Evolutionary conservation across 2,113 vertebrate genomes (phyloP).

Genomic region (Noturus placidus): DNA sequence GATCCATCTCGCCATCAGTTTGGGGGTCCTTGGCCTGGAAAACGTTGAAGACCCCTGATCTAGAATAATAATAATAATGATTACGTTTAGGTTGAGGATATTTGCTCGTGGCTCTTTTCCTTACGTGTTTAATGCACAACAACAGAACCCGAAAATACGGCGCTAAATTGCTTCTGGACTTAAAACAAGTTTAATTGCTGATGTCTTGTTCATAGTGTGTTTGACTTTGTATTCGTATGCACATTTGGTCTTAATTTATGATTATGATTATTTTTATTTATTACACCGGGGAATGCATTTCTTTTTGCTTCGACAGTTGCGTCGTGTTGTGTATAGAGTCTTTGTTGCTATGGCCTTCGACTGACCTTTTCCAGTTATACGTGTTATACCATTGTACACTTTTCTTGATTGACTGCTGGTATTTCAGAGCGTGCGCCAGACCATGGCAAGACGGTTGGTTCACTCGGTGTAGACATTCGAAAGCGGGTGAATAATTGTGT

Average conservation of each 20-base stretch:
- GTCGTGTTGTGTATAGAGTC: not conserved
- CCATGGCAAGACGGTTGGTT: not conserved
- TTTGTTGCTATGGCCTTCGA: not conserved
- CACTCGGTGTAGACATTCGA: not conserved
- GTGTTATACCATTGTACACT: not conserved
- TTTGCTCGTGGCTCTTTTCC: not conserved
- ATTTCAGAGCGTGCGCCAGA: not conserved
- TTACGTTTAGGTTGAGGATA: not conserved
- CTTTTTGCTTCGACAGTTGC: not conserved
- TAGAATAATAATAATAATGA: not conserved
- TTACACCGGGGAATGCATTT: not conserved
- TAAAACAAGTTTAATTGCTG: not conserved
- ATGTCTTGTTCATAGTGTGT: not conserved
- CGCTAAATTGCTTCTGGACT: not conserved
- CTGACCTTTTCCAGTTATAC: not conserved
- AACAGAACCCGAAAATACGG: not conserved
- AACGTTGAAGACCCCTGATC: no score
- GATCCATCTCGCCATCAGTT: no score
- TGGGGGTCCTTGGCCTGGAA: no score
- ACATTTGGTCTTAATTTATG: not conserved
- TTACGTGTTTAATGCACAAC: not conserved
- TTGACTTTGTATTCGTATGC: not conserved
- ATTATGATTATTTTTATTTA: not conserved
- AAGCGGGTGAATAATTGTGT: not conserved
- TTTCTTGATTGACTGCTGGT: not conserved